A percentile compares a stretch with the other conserved stretches of the same genome.
These are phyloP conservation scores for Anastatus disparis DNA, from an alignment of 1,140 invertebrate species.

Conservation along the genomic window DNA sequence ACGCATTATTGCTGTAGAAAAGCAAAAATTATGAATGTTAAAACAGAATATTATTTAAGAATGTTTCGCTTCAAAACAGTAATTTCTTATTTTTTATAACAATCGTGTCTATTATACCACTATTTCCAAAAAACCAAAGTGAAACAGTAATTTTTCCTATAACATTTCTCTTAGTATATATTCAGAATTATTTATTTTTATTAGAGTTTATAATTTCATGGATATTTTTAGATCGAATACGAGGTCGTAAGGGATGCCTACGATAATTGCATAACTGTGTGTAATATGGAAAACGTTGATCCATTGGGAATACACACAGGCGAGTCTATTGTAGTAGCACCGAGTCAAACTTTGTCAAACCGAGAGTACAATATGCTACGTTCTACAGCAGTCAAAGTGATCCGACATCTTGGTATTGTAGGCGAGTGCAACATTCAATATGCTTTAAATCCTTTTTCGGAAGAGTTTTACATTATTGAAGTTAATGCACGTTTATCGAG, in stretches of 20 bases:
- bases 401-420: conserved; percentile 93
- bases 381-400: conserved; percentile 95
- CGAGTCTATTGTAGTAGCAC: conserved; percentile 98
- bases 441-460: conserved; percentile 91
- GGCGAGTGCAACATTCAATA: conserved; percentile 99
- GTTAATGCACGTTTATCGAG: conserved; percentile 96
- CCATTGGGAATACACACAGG: conserved; percentile 99
- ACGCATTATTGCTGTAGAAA: no score
- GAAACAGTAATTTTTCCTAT: not conserved
- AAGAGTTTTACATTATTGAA: conserved; percentile 95
- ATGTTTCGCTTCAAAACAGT: no score
- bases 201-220: no score
- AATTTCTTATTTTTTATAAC: no score
- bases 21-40: no score
- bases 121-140: no score
- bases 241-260: conserved; percentile 98
- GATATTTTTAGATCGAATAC: conserved; percentile 92
- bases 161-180: no score
- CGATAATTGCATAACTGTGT: conserved; percentile 99
- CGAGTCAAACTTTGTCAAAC: conserved; percentile 97
- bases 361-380: conserved; percentile 95
- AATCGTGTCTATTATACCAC: no score
- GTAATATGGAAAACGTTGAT: conserved; percentile 99
- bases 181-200: no score
- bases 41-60: no score